Conservation (phyloP, 2,113 vertebrate species). For the Donacobius atricapilla region DNA sequence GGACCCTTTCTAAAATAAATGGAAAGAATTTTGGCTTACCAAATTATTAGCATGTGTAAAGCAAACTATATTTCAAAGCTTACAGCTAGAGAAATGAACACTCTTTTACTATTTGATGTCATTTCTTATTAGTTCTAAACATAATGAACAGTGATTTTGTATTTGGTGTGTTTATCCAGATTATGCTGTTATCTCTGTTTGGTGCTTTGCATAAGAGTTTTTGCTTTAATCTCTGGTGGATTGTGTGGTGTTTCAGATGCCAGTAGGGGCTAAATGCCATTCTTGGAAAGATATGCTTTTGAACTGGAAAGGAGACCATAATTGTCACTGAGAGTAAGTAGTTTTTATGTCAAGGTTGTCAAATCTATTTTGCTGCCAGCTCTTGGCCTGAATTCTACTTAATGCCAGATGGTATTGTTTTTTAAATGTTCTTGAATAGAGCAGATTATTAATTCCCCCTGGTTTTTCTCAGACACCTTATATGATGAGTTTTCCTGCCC, state of each 20-base stretch:
- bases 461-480: slow-evolving; percentile 9
- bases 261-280: neutral
- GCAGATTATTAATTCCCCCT: slow-evolving; percentile 23
- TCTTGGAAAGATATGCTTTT: slow-evolving; percentile 41
- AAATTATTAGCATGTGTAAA: neutral
- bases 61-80: neutral
- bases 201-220: neutral
- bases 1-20: neutral
- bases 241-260: neutral
- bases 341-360: slow-evolving; percentile 57
- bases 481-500: neutral
- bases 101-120: neutral
- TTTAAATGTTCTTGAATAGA: slow-evolving; percentile 49
- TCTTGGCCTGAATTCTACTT: slow-evolving; percentile 50
- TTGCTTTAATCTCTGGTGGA: neutral
- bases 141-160: neutral
- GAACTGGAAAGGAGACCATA: slow-evolving; percentile 27
- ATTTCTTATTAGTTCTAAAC: neutral
- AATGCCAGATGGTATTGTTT: slow-evolving; percentile 64
- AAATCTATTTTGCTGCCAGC: slow-evolving; percentile 32
- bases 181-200: neutral
- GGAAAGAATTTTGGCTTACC: neutral
- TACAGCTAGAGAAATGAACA: neutral
- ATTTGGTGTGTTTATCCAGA: neutral
- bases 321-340: slow-evolving; percentile 30